Evolutionary conservation across 64 coral and sea anemone genomes (phyloP).

Genomic region (Montipora cactus): DNA sequence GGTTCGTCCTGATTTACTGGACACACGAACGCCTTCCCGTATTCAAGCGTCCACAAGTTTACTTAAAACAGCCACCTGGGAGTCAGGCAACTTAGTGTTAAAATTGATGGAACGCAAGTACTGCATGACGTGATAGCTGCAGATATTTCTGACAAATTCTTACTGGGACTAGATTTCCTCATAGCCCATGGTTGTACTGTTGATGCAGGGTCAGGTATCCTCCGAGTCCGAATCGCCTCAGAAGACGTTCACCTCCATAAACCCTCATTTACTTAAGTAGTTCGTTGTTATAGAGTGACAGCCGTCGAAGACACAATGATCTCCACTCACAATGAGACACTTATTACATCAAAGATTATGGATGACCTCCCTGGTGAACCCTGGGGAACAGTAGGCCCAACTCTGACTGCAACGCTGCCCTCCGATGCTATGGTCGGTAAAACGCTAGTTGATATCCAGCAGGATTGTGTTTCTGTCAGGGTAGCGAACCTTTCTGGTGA

Average conservation of each 20-base stretch:
- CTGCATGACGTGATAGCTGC: not conserved
- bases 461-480: conserved; percentile 2
- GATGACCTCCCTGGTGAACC: not conserved
- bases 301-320: conserved; percentile 1
- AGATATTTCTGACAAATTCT: conserved; percentile 2
- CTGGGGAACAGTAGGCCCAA: conserved; percentile 17
- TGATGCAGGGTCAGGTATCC: not conserved
- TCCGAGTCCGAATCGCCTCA: not conserved
- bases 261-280: not conserved
- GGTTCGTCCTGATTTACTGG: conserved; percentile 26
- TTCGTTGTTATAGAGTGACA: not conserved
- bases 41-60: conserved; percentile 1
- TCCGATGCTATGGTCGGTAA: conserved; percentile 7
- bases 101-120: not conserved
- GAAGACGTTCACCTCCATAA: not conserved
- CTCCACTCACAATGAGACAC: not conserved
- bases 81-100: not conserved
- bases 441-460: conserved; percentile 12
- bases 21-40: not conserved
- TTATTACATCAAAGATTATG: not conserved
- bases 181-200: conserved; percentile 26
- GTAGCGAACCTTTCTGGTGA: conserved; percentile 24
- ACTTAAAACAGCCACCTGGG: conserved; percentile 33
- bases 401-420: not conserved
- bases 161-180: conserved; percentile 38